Conservation (phyloP, 2,888 invertebrate genomes). For the Auanema freiburgensis region DNA sequence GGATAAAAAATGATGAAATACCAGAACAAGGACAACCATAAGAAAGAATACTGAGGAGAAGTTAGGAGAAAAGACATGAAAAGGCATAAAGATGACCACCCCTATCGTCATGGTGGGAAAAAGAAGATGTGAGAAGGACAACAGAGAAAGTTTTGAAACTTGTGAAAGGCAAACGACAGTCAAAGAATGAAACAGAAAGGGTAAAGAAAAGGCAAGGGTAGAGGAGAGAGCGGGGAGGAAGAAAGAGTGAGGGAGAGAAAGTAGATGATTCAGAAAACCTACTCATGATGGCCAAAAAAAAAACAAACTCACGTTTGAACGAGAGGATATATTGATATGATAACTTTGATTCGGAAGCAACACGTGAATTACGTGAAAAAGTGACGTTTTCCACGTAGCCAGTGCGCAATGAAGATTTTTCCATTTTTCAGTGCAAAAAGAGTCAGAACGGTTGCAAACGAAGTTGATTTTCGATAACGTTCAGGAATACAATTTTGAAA, state of each 20-base stretch:
- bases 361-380: not conserved
- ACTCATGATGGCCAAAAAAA: not conserved
- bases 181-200: not conserved
- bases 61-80: not conserved
- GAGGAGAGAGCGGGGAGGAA: not conserved
- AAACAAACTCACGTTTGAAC: not conserved
- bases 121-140: not conserved
- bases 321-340: not conserved
- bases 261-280: not conserved
- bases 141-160: not conserved
- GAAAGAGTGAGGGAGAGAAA: not conserved
- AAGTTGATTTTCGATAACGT: too few relatives aligned
- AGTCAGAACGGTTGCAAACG: too few relatives aligned
- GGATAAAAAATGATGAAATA: conserved; percentile 9
- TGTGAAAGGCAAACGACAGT: conserved; percentile 2
- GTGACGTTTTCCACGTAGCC: too few relatives aligned
- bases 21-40: not conserved
- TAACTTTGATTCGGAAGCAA: not conserved
- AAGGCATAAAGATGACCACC: not conserved
- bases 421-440: too few relatives aligned
- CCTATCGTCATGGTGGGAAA: too few relatives aligned
- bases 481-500: too few relatives aligned
- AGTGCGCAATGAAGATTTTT: too few relatives aligned
- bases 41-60: not conserved
- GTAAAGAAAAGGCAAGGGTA: too few relatives aligned